These are phyloP conservation scores for Cheilosia pagana DNA, from an alignment of 2,888 invertebrate genomes.

Conservation along the genomic window DNA sequence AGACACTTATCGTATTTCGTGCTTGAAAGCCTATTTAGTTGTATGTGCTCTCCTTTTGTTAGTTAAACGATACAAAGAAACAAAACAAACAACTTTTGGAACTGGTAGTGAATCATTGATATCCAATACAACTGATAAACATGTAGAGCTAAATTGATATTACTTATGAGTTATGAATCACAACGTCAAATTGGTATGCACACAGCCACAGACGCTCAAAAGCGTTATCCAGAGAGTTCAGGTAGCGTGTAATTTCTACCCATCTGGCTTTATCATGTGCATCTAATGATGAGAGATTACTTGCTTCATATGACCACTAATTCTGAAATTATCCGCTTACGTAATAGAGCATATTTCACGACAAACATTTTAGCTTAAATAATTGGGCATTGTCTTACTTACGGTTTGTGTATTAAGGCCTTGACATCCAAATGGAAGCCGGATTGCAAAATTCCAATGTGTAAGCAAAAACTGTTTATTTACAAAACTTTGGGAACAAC, in stretches of 20 bases:
- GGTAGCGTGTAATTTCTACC: neutral
- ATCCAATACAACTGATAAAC: neutral
- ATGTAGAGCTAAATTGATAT: neutral
- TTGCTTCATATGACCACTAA: neutral
- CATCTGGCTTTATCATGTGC: neutral
- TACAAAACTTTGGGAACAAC: slow-evolving; percentile 13
- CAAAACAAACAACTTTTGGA: neutral
- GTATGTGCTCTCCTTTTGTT: neutral
- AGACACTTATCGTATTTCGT: neutral
- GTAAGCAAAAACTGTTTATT: slow-evolving; percentile 9
- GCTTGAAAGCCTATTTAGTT: neutral
- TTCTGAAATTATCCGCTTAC: slow-evolving; percentile 18
- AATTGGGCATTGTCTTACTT: slow-evolving; percentile 36
- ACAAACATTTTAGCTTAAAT: neutral
- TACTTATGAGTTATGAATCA: neutral
- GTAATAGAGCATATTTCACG: slow-evolving; percentile 4
- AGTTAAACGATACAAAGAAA: neutral
- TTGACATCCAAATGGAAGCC: slow-evolving; percentile 13
- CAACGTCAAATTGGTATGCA: neutral
- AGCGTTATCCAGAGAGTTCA: neutral
- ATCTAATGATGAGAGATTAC: slow-evolving; percentile 1
- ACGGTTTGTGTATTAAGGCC: slow-evolving; percentile 15
- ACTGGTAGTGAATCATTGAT: neutral
- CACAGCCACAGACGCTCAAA: neutral
- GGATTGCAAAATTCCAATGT: slow-evolving; percentile 16